A percentile compares a stretch with the other conserved stretches of the same genome.
These are phyloP conservation scores for Clavelina lepadiformis DNA, from an alignment of 23 tunicate genomes.

Conservation along the genomic window DNA sequence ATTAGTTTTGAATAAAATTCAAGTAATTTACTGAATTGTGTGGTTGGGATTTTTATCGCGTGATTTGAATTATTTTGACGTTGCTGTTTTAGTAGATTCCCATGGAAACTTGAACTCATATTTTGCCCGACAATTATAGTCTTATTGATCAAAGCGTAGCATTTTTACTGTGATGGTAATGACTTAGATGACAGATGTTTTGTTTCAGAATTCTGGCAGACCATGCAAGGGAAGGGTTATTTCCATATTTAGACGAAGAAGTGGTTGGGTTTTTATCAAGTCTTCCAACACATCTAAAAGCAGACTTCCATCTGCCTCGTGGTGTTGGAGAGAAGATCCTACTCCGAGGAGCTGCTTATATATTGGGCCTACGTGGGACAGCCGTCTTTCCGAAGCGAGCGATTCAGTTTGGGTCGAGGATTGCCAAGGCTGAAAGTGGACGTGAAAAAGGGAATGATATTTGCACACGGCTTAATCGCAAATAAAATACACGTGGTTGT, in stretches of 20 bases:
- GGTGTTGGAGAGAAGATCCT: slow-evolving; percentile 91
- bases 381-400: slow-evolving; percentile 88
- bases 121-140: too few species aligned
- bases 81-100: too few species aligned
- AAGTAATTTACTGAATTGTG: too few species aligned
- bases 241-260: slow-evolving; percentile 86
- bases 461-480: slow-evolving; percentile 61
- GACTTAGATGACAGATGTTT: too few species aligned
- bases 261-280: slow-evolving; percentile 38
- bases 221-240: slow-evolving; percentile 70
- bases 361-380: slow-evolving; percentile 45
- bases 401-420: slow-evolving; percentile 95
- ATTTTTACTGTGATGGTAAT: too few species aligned
- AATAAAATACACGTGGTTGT: too few species aligned
- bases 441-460: slow-evolving; percentile 74
- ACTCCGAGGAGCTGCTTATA: slow-evolving; percentile 63
- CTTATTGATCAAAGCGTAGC: too few species aligned
- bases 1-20: too few species aligned
- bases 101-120: too few species aligned
- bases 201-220: slow-evolving; percentile 66
- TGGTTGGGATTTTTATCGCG: too few species aligned
- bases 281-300: slow-evolving; percentile 38
- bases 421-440: slow-evolving; percentile 67
- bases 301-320: slow-evolving; percentile 33
- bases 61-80: too few species aligned